Evolutionary conservation across 2,113 vertebrate genomes (phyloP).

Genomic region (Pseudorectes ferrugineus): DNA sequence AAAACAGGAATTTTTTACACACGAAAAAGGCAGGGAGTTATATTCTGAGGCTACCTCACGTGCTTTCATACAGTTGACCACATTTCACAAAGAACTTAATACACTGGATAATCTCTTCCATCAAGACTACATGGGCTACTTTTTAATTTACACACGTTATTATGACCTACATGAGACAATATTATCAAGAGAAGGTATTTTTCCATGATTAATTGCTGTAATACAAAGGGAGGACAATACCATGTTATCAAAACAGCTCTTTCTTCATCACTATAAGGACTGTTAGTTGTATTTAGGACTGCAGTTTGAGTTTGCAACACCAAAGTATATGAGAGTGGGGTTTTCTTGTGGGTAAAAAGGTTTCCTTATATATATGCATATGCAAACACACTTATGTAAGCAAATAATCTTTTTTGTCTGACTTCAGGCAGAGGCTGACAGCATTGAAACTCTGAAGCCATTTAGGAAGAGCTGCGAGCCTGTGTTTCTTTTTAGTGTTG

Average conservation of each 20-base stretch:
- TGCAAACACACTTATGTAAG: neutral
- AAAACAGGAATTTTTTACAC: neutral
- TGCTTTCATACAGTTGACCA: neutral
- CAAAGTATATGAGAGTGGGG: neutral
- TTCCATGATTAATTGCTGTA: neutral
- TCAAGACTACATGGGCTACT: neutral
- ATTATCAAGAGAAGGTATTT: neutral
- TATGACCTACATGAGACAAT: neutral
- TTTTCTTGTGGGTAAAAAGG: neutral
- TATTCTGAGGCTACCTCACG: neutral
- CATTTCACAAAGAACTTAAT: neutral
- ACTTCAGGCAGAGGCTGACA: constrained; percentile 72
- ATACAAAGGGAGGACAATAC: neutral
- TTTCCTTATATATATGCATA: neutral
- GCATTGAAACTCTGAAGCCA: constrained; percentile 36
- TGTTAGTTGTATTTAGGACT: neutral
- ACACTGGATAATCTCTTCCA: neutral
- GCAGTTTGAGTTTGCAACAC: neutral
- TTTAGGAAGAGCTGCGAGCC: constrained; percentile 75
- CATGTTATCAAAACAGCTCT: neutral
- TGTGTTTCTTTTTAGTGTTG: constrained; percentile 73
- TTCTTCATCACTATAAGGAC: neutral
- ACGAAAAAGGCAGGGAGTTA: neutral
- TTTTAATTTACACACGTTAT: neutral
- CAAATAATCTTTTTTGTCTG: neutral